Evolutionary conservation across 2,113 vertebrate genomes (phyloP).

Genomic region (Phocoena phocoena): DNA sequence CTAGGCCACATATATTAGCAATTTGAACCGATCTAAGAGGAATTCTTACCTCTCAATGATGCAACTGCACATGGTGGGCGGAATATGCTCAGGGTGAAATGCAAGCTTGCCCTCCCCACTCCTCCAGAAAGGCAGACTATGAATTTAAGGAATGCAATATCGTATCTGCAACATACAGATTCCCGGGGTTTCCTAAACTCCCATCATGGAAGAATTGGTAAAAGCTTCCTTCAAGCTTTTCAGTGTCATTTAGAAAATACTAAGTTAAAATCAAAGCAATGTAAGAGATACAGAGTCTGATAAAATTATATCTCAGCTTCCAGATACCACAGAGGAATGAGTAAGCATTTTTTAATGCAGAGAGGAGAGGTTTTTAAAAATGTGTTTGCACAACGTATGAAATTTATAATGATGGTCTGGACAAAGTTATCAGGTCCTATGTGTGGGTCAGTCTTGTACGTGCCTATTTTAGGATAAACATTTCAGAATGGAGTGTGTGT

Average conservation of each 20-base stretch:
- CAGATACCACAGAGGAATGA: background rate
- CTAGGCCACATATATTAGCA: slow-evolving; percentile 8
- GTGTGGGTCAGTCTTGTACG: background rate
- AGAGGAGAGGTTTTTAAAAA: background rate
- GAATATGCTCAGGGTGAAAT: background rate
- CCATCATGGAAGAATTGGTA: background rate
- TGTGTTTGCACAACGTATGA: background rate
- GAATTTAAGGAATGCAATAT: background rate
- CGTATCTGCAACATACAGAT: background rate
- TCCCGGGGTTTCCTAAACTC: background rate
- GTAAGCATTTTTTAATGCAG: too few relatives aligned
- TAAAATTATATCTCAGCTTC: background rate
- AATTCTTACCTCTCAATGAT: background rate
- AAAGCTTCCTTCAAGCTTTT: background rate
- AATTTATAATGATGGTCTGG: background rate
- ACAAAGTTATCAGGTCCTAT: background rate
- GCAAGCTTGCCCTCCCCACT: background rate
- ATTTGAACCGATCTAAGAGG: background rate
- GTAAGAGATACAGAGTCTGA: background rate
- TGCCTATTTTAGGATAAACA: background rate
- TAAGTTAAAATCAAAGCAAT: background rate
- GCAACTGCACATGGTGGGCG: background rate
- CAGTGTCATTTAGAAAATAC: background rate
- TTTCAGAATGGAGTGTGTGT: background rate
- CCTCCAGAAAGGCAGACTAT: background rate